Evolutionary conservation across 2,888 invertebrate genomes (phyloP).

Genomic region (Agonopterix alstromeriana): DNA sequence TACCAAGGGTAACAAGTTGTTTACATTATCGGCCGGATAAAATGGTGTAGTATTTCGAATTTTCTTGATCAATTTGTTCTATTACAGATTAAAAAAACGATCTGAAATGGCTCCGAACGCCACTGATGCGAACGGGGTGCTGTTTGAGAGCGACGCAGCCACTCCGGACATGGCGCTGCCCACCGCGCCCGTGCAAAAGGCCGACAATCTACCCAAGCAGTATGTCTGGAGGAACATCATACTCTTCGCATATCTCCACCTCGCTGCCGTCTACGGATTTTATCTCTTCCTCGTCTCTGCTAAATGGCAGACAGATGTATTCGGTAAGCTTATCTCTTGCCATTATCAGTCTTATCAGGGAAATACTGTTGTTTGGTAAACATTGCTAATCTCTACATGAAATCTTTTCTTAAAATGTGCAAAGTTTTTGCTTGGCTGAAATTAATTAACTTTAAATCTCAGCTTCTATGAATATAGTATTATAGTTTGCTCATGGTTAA

Average conservation of each 20-base stretch:
- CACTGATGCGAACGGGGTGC: slow-evolving; percentile 58
- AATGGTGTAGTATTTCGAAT: too few relatives aligned
- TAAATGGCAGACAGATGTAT: slow-evolving; percentile 81
- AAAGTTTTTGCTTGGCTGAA: too few relatives aligned
- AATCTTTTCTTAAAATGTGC: too few relatives aligned
- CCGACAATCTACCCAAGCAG: slow-evolving; percentile 74
- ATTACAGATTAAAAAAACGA: slow-evolving; percentile 21
- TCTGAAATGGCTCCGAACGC: slow-evolving; percentile 62
- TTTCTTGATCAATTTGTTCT: background rate
- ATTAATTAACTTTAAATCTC: too few relatives aligned
- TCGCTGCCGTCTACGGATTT: slow-evolving; percentile 85
- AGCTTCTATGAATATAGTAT: too few relatives aligned
- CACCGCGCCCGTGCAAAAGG: slow-evolving; percentile 53
- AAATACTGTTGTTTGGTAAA: background rate
- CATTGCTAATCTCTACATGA: background rate
- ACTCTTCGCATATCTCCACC: slow-evolving; percentile 85
- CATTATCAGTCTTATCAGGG: slow-evolving; percentile 3
- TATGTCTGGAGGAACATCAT: slow-evolving; percentile 91
- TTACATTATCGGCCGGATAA: too few relatives aligned
- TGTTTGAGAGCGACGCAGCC: slow-evolving; percentile 64
- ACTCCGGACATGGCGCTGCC: slow-evolving; percentile 62
- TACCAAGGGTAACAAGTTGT: too few relatives aligned
- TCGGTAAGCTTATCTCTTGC: slow-evolving; percentile 76
- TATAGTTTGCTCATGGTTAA: too few relatives aligned
- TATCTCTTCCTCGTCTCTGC: slow-evolving; percentile 85